Conservation (phyloP, 2,888 invertebrate species). For the Aleiodes testaceus region DNA sequence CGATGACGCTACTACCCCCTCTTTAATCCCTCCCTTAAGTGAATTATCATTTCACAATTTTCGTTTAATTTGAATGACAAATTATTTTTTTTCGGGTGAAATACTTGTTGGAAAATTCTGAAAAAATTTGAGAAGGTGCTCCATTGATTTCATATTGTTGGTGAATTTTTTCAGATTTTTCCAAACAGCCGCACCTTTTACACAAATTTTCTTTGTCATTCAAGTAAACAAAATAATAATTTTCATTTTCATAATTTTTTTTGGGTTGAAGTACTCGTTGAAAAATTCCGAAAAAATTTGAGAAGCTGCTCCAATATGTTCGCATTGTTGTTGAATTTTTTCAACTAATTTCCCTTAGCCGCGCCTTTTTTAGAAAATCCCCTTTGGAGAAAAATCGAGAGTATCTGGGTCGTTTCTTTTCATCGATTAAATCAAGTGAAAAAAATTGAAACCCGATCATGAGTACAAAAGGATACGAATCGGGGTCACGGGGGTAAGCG, state of each 20-base stretch:
- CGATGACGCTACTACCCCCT: constrained; percentile 32
- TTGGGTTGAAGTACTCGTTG: no score
- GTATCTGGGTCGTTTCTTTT: constrained; percentile 32
- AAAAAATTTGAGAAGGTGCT: no score
- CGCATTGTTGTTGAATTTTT: constrained; percentile 3
- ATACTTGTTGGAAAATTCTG: no score
- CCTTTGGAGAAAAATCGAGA: constrained; percentile 36
- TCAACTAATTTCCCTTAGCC: constrained; percentile 10
- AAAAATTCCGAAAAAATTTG: no score
- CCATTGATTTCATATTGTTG: no score
- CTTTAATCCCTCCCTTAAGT: background rate
- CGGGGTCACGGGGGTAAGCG: constrained; percentile 64
- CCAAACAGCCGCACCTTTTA: no score
- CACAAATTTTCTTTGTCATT: no score
- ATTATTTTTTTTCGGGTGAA: background rate
- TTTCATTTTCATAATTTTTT: no score
- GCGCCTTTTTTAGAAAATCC: constrained; percentile 37
- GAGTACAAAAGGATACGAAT: constrained; percentile 53
- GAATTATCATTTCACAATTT: background rate
- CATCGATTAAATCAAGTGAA: constrained; percentile 16
- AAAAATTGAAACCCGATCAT: constrained; percentile 50
- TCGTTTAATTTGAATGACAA: background rate
- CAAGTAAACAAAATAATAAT: no score
- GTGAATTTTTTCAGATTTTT: no score
- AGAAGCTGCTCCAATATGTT: no score